Evolutionary conservation across 2,888 invertebrate species (phyloP), one percentile per base, ranked within the genome.

Genomic region (Auanema freiburgensis): DNA sequence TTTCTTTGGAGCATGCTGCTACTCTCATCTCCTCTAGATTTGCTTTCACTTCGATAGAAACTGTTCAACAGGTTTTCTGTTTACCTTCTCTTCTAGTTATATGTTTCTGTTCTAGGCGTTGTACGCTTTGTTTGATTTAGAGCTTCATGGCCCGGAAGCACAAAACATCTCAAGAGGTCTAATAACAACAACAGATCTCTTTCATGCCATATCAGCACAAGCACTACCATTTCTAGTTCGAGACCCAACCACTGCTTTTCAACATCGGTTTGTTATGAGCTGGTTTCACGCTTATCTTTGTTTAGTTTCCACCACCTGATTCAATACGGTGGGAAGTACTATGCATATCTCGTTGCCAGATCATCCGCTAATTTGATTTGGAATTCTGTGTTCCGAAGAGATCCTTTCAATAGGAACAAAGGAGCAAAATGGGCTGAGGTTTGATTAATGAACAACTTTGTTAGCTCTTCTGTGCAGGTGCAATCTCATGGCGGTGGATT

Each of bases 301-400:
- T 63, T 16, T 24, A 68, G 96, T 64, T 98, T 98, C 87, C 91
- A 93, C 67, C 98, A 98, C 86, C 87, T 98, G 59, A 92, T 96
- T 4, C 95, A 96, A 1, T 99, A 99, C 85, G 98, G 98, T 44
- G 96, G 96, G 0, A 96, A 95, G 85, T 98, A 98, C 86, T 98
- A 97, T 85, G 91, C 97, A 0, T 99, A 99, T 86, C 87, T 98
- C 69, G 91, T 96, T 81, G 96, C 97, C 0, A 62, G 74, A 46
- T 68, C 81, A 8, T 66, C 75, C 5, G 80, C 82, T 1, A 78
- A 77, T 24, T 66, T 80, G 44, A 75, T 82, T 33, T 82, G 79
- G 77, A 67, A 78, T 14, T 55, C 66, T 11, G 67, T 73, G 52
- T 82, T 82, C 67, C 65, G 65, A 43, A 54, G 46, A 8, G 69